These are phyloP conservation scores for Hedychridium roseum DNA, from an alignment of 2,888 invertebrate genomes.

Conservation along the genomic window DNA sequence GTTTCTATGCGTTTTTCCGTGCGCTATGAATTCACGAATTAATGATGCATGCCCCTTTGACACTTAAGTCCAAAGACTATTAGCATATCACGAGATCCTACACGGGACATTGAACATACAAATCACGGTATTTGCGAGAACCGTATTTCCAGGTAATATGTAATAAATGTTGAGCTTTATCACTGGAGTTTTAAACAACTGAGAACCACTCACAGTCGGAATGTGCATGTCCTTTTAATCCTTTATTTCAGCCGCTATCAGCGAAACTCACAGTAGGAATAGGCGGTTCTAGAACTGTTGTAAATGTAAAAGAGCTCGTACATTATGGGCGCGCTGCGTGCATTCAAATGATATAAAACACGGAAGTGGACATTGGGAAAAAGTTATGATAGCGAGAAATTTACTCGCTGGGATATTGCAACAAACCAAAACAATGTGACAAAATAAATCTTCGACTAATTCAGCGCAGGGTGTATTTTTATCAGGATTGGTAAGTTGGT, in stretches of 20 bases:
- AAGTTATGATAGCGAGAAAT: no score
- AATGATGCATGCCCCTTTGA: constrained; percentile 31
- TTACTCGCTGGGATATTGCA: not conserved
- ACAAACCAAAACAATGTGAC: not conserved
- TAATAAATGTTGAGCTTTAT: constrained; percentile 43
- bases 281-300: not conserved
- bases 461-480: no score
- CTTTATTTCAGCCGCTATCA: constrained; percentile 17
- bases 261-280: constrained; percentile 15
- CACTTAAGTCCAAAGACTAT: constrained; percentile 24
- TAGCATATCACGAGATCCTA: constrained; percentile 30
- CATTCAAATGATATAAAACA: not conserved
- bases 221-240: constrained; percentile 28
- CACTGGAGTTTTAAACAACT: constrained; percentile 29
- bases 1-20: constrained; percentile 28
- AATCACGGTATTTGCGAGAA: constrained; percentile 41
- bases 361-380: not conserved
- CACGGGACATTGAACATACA: constrained; percentile 40
- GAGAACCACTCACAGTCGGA: constrained; percentile 24
- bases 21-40: constrained; percentile 25
- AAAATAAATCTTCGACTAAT: no score
- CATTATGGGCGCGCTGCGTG: not conserved
- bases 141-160: constrained; percentile 36
- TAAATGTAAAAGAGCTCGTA: not conserved
- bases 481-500: no score